Conservation (phyloP, 1,140 invertebrate species). For the Drosophila pseudoobscura region DNA sequence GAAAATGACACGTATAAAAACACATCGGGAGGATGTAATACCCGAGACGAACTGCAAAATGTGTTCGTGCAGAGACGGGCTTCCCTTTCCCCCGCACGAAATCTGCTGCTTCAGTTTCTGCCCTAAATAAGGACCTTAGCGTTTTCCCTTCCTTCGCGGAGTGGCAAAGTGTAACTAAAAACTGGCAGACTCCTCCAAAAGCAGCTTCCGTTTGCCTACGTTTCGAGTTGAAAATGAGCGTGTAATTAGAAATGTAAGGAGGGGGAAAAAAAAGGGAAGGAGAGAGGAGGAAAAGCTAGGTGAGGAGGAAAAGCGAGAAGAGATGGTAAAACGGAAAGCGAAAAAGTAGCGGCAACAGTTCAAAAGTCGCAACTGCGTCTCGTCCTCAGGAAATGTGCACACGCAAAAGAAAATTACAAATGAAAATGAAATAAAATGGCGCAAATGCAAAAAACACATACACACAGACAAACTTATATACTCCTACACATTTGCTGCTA, state of each 20-base stretch:
- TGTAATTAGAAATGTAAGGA: conserved; percentile 73
- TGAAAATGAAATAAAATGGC: conserved; percentile 71
- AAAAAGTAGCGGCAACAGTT: conserved; percentile 30
- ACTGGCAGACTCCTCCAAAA: conserved; percentile 28
- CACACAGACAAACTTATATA: conserved; percentile 3
- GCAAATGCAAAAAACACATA: conserved; percentile 56
- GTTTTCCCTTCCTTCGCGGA: too few relatives aligned
- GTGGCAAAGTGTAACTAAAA: conserved; percentile 15
- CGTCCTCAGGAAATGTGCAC: conserved; percentile 59
- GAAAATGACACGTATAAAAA: too few relatives aligned
- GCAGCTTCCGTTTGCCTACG: conserved; percentile 50
- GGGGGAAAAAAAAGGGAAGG: neutral
- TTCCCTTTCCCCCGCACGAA: neutral
- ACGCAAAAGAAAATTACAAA: conserved; percentile 65
- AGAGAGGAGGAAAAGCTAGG: neutral
- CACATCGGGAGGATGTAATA: too few relatives aligned
- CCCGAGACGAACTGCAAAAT: too few relatives aligned
- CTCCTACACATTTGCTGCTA: neutral
- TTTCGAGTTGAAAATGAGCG: conserved; percentile 67
- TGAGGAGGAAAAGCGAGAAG: neutral
- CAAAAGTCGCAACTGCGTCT: conserved; percentile 57
- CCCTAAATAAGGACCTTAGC: too few relatives aligned
- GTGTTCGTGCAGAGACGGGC: too few relatives aligned
- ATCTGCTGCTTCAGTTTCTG: neutral
- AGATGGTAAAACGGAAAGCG: conserved; percentile 7